Evolutionary conservation across 2,888 invertebrate genomes (phyloP), one percentile per base, ranked within the genome.

Genomic region (Steinernema scapterisci): DNA sequence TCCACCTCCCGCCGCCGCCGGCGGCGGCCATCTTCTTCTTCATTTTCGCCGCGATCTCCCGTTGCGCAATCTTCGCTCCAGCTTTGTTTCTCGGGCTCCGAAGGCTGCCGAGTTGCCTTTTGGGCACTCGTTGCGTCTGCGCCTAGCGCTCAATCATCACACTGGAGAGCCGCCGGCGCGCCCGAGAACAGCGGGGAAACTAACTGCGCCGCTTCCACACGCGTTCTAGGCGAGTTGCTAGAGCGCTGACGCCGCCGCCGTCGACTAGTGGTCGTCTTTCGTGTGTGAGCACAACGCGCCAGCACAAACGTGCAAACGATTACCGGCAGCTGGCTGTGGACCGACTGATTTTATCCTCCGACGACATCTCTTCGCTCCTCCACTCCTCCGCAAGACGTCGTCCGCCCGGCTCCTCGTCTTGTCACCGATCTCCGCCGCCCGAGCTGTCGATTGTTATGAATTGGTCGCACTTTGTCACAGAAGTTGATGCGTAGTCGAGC

Each of bases 401-500:
- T 38, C 9, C n/a, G n/a, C 27, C 16, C 27, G 31, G 48, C 48
- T 27, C 25, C 54, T 21, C 63, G 63, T 63, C 9, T 19, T 19
- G 16, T 48, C 48, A 48, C 48, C n/a, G n/a, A 16, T 48, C 19
- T 1, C 63, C 63, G 27, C 31, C 16, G 27, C 54, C 54, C 38
- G 16, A 16, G 63, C 63, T 25, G 31, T 63, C 63, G 63, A 21
- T 27, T 63, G 63, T 63, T 63, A 63, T 63, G 54, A 54, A 25
- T 25, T 54, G 63, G 63, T 63, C 31, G 31, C 63, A 16, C 63
- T 7, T 31, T 31, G 63, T 25, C 31, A 25, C 63, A 2, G 52
- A n/a, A 25, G 63, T 63, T 63, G 63, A 63, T 63, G 63, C 63
- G 63, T 63, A 63, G 63, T 13, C 63, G 63, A 63, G 63, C 63